Evolutionary conservation across 2,797 vertebrate genomes (phyloP), one percentile per base, ranked within the genome.

Genomic region (Neomorphus geoffroyi): DNA sequence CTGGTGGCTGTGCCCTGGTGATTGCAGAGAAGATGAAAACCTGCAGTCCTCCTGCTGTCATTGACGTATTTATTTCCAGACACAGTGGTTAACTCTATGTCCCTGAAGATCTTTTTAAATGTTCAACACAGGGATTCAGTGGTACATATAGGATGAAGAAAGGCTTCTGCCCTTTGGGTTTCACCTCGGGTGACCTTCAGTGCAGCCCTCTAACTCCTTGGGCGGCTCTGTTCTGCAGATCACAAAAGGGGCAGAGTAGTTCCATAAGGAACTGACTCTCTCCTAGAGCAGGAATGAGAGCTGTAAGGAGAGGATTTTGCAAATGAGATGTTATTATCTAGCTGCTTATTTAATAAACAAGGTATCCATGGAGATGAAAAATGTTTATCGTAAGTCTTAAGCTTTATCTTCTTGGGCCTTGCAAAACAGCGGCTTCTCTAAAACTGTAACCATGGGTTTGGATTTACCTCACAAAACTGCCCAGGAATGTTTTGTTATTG

Each of bases 21-120:
- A 94, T 94, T 90, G 92, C 65, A 93, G 56, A 72, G 28, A 30
- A 84, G 83, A 86, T 50, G 67, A 88, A 94, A 93, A 80, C 70
- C 45, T 64, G 35, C 67, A 73, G 58, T 88, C 30, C 54, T 81
- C 75, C 80, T 41, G 77, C 90, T 88, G 88, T 81, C 88, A 81
- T 45, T 77, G 92, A 93, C 4, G 4, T 67, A 61, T 73, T 87
- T 66, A 82, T 88, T 66, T 78, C 86, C n/a, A 35, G 67, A 53
- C 0, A 0, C 46, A 26, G 46, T 9, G 66, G 51, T 32, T 60
- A 58, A 41, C 35, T 84, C 92, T 64, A n/a, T 45, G 56, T 88
- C 43, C 37, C 78, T 28, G 6, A 88, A 70, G 88, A 66, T 84
- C 45, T 32, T 33, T 92, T 74, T 72, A 67, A 77, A 33, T 18